Base-by-base conservation (phyloP, 2,797 vertebrate genomes). In the Ciconia nigra region DNA sequence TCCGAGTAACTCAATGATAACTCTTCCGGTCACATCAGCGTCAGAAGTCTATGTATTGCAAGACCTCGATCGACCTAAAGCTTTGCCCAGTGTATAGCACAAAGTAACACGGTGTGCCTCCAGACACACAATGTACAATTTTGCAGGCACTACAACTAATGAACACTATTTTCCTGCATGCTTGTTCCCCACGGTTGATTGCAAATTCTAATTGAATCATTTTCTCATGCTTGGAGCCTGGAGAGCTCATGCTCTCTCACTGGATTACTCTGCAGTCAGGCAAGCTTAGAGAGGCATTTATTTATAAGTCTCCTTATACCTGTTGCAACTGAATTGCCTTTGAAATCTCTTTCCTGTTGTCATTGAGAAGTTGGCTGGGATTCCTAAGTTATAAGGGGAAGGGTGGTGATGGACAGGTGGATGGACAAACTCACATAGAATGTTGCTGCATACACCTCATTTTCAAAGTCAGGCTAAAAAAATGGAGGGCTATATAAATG, bases 161-260 rank as follows among this genome's bases (percentile, higher is more conserved):
- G 54, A 94, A 57, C 25, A 6, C 15, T 47, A 11, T 88, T 88
- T 69, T 89, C 42, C 80, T 16, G 7, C 31, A 37, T 44, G 86
- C 59, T 72, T 86, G 49, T 47, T 94, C 46, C 52, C 39, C 26
- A 37, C 0, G 0, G 58, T n/a, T 89, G 59, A 95, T 44, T 89
- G 54, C 46, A 92, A 82, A 87, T 70, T 82, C 73, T 87, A 82
- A 96, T 83, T 79, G 24, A 86, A 89, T 90, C 0, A 22, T 90
- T 93, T 92, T 76, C 73, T 84, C 19, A 13, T 87, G 39, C 62
- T 74, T 69, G 51, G 88, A 90, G 91, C 66, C 77, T 76, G 44
- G 29, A 90, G 33, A 83, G 49, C 54, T 82, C 19, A 15, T 66
- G 28, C 10, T 70, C 28, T 72, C 58, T 90, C 54, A 39, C 58